Percentiles rank a stretch among this genome's conserved stretches.
phyloP scores from a whole-genome alignment of 1,140 invertebrate species.

The Drosophila nannoptera region DNA sequence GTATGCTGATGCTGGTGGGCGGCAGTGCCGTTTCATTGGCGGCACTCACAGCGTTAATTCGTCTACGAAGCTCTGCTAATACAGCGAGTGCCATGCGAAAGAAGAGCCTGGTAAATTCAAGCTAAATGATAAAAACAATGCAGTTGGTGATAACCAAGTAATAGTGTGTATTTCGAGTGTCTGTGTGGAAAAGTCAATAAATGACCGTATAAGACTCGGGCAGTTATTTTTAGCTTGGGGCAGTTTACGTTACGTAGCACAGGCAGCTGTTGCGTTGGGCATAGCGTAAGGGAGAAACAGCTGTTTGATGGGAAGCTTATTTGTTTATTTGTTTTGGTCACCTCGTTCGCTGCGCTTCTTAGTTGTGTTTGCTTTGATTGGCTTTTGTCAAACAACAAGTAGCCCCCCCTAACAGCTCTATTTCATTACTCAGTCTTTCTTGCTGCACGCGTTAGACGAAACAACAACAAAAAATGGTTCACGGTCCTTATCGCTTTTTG shows the following conservation, averaged over 20 bases:
- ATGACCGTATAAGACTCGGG: conserved; percentile 65
- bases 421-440: conserved; percentile 4
- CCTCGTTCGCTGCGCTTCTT: conserved; percentile 52
- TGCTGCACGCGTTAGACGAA: not conserved
- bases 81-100: conserved; percentile 57
- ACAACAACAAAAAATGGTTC: conserved; percentile 34
- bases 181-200: conserved; percentile 66
- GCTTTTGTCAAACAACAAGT: conserved; percentile 2
- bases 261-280: conserved; percentile 15
- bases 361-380: conserved; percentile 23
- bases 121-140: conserved; percentile 3
- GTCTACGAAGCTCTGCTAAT: conserved; percentile 44
- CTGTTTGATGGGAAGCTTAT: conserved; percentile 31
- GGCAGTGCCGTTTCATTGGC: conserved; percentile 53
- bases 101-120: conserved; percentile 54
- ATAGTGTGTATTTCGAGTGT: not conserved
- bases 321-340: conserved; percentile 53
- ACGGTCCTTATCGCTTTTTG: conserved; percentile 42
- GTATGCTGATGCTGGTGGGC: conserved; percentile 42
- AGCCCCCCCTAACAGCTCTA: not conserved
- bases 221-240: conserved; percentile 75
- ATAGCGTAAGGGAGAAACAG: conserved; percentile 38
- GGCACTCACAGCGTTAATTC: conserved; percentile 52
- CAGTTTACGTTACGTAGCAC: conserved; percentile 42
- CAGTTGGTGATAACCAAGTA: not conserved